Evolutionary conservation across 1,140 invertebrate genomes (phyloP).

Genomic region (Bombus confusus): DNA sequence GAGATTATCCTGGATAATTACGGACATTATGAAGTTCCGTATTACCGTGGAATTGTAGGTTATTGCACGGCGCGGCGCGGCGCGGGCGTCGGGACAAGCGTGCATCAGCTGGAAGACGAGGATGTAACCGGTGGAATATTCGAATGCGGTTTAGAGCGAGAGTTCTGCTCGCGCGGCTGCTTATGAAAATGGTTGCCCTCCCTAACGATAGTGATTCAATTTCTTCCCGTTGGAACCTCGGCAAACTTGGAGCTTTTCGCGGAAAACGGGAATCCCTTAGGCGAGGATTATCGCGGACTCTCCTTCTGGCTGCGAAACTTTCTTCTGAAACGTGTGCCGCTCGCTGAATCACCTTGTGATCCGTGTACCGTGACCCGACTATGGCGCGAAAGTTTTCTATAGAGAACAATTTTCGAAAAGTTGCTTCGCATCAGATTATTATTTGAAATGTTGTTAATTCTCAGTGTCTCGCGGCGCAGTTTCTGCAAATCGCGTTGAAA

Average conservation of each 20-base stretch:
- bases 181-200: background rate
- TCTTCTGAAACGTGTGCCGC: background rate
- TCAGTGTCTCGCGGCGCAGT: no score
- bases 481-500: no score
- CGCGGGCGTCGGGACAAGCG: background rate
- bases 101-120: constrained; percentile 16
- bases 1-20: constrained; percentile 37
- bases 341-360: background rate
- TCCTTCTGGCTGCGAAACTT: background rate
- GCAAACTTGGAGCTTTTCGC: background rate
- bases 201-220: constrained; percentile 11
- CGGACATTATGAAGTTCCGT: constrained; percentile 37
- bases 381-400: no score
- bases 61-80: background rate
- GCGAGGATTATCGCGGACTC: background rate
- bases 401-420: no score
- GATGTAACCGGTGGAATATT: constrained; percentile 15
- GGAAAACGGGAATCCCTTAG: background rate
- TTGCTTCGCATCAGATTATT: no score
- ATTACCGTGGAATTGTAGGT: constrained; percentile 29
- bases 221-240: background rate
- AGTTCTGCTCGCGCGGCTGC: background rate
- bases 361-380: background rate
- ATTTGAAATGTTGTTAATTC: no score
- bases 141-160: background rate